Evolutionary conservation across 2,888 invertebrate species (phyloP), one percentile per base, ranked within the genome.

Genomic region (Adelphocoris suturalis): DNA sequence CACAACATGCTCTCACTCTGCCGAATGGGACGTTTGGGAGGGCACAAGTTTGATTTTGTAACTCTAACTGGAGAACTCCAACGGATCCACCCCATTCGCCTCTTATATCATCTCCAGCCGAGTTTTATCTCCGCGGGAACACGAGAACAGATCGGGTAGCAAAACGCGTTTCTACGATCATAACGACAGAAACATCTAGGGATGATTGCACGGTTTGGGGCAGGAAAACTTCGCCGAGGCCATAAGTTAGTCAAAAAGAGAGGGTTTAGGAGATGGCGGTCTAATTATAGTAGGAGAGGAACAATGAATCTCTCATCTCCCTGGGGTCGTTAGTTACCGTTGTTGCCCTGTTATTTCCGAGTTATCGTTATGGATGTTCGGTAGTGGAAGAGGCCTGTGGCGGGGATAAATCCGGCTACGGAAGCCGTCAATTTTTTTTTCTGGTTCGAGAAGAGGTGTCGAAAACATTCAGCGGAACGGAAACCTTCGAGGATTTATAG

Each of bases 201-300:
- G 82, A 82, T 82, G 82, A 82, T 82, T 82, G 82, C 52, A 82
- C 82, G 48, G 37, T 82, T 82, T 46, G 82, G 82, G 68, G 68
- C 68, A 68, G 68, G 68, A 68, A 68, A 68, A 68, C 68, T 68
- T 68, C 68, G 68, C 68, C 68, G 68, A 68, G 68, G 68, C 68
- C 68, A 68, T 68, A 68, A 68, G 68, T 68, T 68, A 68, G 68
- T 68, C 68, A 68, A 68, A 68, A 68, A 68, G 68, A 68, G 68
- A 27, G 27, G 68, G 23, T 23, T 68, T 68, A 68, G 23, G 68
- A 68, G 68, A 68, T 68, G 68, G 68, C 19, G 68, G 68, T 68
- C 68, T 68, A 68, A 68, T 68, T 68, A 68, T 68, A 68, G 68
- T 68, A 23, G 68, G 23, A 68, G 23, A 68, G 68, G 68, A 68